Evolutionary conservation across 2,888 invertebrate genomes (phyloP), one percentile per base, ranked within the genome.

Genomic region (Ischnus inquisitorius): DNA sequence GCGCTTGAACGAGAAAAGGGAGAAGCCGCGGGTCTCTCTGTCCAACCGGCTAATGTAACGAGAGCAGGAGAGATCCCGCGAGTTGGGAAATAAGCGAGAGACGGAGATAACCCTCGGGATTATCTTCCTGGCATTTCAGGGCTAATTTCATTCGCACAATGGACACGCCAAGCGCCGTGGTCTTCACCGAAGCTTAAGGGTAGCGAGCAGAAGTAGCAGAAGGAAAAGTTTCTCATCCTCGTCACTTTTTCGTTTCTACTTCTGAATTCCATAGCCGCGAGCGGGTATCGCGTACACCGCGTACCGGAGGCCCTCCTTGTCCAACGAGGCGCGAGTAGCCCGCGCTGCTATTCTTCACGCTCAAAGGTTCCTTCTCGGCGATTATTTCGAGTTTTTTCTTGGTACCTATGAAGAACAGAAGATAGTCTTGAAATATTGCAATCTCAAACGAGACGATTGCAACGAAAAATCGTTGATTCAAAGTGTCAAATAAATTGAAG

Each of bases 81-180:
- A 78, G 65, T 41, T 76, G 54, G 82, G 75, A 34, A 65, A 76
- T 71, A 79, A 84, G 79, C 69, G 78, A 64, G 75, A 75, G 74
- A 81, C 57, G 78, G 48, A 64, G 57, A 48, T 41, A 72, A 81
- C 81, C 81, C 79, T 72, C 72, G 77, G 89, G 88, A 91, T 92
- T 92, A 90, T 92, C 92, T 92, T 90, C 88, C 87, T 88, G 88
- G 89, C 91, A 90, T 93, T 93, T 93, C 90, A 92, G 90, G 93
- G 90, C 91, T 93, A 93, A 93, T 93, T 93, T 93, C 91, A 89
- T 89, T 87, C 88, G 89, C 88, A 92, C 91, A 93, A 93, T 91
- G 90, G 88, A 82, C 60, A 82, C 75, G 78, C 80, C 76, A 85
- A 84, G 87, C 80, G 68, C 39, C 6, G 84, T 71, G 84, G 81